phyloP scores from a whole-genome alignment of 2,888 invertebrate species.

The Drosophila multiciliata region DNA sequence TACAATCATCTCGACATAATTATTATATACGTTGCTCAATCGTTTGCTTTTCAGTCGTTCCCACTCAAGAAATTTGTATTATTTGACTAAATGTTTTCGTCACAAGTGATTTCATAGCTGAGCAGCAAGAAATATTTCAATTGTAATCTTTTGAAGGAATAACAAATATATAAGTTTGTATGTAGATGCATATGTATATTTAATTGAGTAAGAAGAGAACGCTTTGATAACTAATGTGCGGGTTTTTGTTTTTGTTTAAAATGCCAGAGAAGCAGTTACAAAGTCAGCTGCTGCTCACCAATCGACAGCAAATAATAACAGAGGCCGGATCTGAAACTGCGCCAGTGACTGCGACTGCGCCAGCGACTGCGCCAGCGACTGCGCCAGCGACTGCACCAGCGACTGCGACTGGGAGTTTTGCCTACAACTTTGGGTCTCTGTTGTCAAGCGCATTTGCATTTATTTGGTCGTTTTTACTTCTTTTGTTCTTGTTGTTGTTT shows the following conservation, averaged over 20 bases:
- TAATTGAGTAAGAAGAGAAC: slow-evolving; percentile 13
- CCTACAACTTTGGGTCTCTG: slow-evolving; percentile 23
- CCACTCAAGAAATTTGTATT: background rate
- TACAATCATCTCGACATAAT: background rate
- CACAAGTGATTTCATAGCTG: background rate
- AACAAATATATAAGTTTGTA: background rate
- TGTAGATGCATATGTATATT: background rate
- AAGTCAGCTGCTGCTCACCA: slow-evolving; percentile 10
- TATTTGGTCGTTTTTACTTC: slow-evolving; percentile 26
- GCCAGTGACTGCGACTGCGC: slow-evolving; percentile 3
- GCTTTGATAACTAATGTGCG: slow-evolving; percentile 14
- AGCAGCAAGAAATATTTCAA: background rate
- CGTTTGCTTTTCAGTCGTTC: background rate
- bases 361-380: too few relatives aligned
- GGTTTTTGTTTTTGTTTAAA: slow-evolving; percentile 18
- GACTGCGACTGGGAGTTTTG: slow-evolving; percentile 6
- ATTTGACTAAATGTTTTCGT: background rate
- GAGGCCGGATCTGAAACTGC: slow-evolving; percentile 26
- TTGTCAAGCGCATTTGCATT: slow-evolving; percentile 62
- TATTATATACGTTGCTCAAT: background rate
- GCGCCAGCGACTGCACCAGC: background rate
- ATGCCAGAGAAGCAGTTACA: slow-evolving; percentile 10
- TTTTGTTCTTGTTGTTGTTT: slow-evolving; percentile 25
- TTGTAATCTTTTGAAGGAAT: background rate
- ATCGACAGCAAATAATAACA: slow-evolving; percentile 33